phyloP scores from a whole-genome alignment of 2,113 vertebrate species.

The Atrichornis clamosus region DNA sequence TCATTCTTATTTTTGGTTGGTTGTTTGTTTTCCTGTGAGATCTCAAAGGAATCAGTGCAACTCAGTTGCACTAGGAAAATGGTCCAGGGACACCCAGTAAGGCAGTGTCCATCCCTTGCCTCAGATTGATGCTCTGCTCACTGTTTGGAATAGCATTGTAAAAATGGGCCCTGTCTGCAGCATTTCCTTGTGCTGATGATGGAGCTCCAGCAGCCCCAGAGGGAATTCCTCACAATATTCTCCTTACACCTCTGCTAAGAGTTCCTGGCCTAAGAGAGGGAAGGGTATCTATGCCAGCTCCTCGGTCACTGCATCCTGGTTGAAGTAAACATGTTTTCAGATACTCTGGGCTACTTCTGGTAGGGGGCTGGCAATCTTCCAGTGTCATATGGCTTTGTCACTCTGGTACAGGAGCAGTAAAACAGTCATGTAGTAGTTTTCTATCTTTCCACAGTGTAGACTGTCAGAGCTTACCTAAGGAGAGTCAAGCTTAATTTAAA shows the following conservation, averaged over 20 bases:
- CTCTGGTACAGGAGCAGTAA: neutral
- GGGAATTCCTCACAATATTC: neutral
- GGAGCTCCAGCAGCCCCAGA: neutral
- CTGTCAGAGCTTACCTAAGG: neutral
- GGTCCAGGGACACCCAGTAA: neutral
- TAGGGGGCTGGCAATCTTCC: neutral
- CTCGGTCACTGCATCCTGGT: neutral
- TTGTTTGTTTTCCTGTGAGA: neutral
- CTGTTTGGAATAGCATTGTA: neutral
- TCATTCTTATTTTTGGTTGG: neutral
- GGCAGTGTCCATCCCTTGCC: neutral
- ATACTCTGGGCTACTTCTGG: neutral
- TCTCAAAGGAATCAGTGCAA: neutral
- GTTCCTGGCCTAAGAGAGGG: neutral
- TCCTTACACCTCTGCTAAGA: neutral
- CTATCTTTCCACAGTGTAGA: neutral
- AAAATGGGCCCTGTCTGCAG: neutral
- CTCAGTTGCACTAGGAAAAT: neutral
- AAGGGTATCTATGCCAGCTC: neutral
- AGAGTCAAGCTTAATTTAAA: neutral
- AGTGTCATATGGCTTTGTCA: neutral
- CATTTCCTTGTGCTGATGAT: neutral
- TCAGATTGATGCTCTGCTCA: neutral
- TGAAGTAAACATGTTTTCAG: rapidly evolving
- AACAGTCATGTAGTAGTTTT: neutral